A percentile compares a stretch with the other conserved stretches of the same genome.
These are phyloP conservation scores for Orthonevra nobilis DNA, from an alignment of 2,888 invertebrate genomes.

Conservation along the genomic window DNA sequence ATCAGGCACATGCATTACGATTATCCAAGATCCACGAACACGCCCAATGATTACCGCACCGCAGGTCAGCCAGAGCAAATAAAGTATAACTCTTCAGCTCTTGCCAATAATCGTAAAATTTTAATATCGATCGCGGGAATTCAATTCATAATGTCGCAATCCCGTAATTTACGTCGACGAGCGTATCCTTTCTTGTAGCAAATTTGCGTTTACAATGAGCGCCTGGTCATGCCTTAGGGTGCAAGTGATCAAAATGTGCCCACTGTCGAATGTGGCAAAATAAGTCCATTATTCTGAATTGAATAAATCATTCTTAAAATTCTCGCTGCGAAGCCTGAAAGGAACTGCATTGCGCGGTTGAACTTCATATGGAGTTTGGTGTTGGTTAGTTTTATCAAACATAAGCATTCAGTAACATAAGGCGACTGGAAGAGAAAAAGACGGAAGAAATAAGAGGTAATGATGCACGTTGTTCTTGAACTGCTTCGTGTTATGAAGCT, in stretches of 20 bases:
- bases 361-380: too few relatives aligned
- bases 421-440: too few relatives aligned
- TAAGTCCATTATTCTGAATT: slow-evolving; percentile 37
- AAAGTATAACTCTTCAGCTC: slow-evolving; percentile 37
- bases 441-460: too few relatives aligned
- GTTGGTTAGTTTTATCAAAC: too few relatives aligned
- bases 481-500: too few relatives aligned
- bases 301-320: slow-evolving; percentile 42
- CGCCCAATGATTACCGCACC: slow-evolving; percentile 33
- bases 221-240: not conserved
- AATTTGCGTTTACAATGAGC: not conserved
- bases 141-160: slow-evolving; percentile 46
- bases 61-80: slow-evolving; percentile 35
- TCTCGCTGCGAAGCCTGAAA: slow-evolving; percentile 3
- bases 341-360: not conserved
- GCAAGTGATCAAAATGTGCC: slow-evolving; percentile 2
- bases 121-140: slow-evolving; percentile 42
- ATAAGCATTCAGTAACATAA: too few relatives aligned
- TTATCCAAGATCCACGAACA: slow-evolving; percentile 8
- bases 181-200: not conserved
- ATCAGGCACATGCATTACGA: slow-evolving; percentile 1
- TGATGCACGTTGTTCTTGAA: too few relatives aligned
- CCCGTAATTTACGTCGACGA: slow-evolving; percentile 31
- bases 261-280: slow-evolving; percentile 28
- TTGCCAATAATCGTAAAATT: slow-evolving; percentile 51